Base-by-base conservation (phyloP, 2,888 invertebrate species). In the Entomobrya proxima region DNA sequence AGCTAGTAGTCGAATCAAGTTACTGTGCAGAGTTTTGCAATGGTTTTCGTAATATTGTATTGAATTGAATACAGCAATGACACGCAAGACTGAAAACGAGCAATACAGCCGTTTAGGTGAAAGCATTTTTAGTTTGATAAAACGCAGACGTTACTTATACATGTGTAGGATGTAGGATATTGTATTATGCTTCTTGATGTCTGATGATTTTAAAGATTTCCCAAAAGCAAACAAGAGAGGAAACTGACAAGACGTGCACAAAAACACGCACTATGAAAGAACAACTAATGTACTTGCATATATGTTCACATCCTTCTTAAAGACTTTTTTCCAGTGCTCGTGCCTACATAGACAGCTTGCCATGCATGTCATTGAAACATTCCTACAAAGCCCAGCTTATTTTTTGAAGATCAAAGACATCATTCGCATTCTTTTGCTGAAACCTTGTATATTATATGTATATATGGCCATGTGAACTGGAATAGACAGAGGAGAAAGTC, bases 151-250 rank as follows among this genome's bases (percentile, higher is more conserved):
- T 11, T 5, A 47, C 7, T 15, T 47, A 13, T 47, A 47, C 47
- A 47, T 47, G 7, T 47, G 2, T 9, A 15, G 15, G 47, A 47
- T 2, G 32, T 55, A 37, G 37, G 18, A 40, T 44, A 77, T 44
- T 27, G 21, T 11, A 69, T 40, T 21, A 2, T 24, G 40, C 7
- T 61, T 15, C 58, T 61, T 30, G 32, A 32, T 61, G 61, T 21
- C 40, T 69, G 67, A 44, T 21, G 40, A 40, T 69, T 69, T 52
- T 52, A 47, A 74, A 81, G 81, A 74, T 74, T 81, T 81, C 74
- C 74, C 81, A 69, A 81, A 82, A 74, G 64, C 75, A 82, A 64
- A 76, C 75, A 82, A 74, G 18, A 76, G 55, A 64, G 67, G 69
- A 75, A 82, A 75, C 47, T 75, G 72, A 21, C 55, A 47, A 74